Conservation (phyloP, 2,888 invertebrate species). For the Melinopterus prodromus region DNA sequence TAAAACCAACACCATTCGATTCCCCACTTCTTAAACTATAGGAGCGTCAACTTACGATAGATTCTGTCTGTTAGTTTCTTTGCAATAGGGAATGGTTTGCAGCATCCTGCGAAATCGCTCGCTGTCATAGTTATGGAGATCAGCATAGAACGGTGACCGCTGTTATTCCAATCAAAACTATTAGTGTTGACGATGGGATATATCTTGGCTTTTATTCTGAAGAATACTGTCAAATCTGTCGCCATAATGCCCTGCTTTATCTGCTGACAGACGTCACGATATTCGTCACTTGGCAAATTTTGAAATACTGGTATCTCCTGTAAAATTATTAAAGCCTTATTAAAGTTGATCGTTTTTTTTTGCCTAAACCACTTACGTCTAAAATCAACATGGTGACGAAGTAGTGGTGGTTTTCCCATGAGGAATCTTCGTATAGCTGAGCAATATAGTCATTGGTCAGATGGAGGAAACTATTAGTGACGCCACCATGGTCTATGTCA, state of each 20-base stretch:
- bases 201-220: slow-evolving; percentile 64
- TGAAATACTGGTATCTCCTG: slow-evolving; percentile 65
- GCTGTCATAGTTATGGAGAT: slow-evolving; percentile 69
- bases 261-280: slow-evolving; percentile 61
- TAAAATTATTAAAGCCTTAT: slow-evolving; percentile 39
- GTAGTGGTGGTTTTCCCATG: slow-evolving; percentile 69
- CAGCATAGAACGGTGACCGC: slow-evolving; percentile 62
- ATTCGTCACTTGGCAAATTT: slow-evolving; percentile 58
- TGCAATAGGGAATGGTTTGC: slow-evolving; percentile 67
- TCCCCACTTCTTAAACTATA: too few species aligned
- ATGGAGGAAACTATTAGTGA: slow-evolving; percentile 68
- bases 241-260: slow-evolving; percentile 67
- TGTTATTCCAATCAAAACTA: slow-evolving; percentile 63
- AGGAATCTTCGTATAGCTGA: slow-evolving; percentile 66
- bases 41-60: slow-evolving; percentile 61
- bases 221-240: slow-evolving; percentile 68
- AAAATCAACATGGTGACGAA: slow-evolving; percentile 66
- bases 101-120: slow-evolving; percentile 68
- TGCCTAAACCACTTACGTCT: slow-evolving; percentile 57
- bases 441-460: slow-evolving; percentile 65
- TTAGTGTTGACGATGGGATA: slow-evolving; percentile 63
- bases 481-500: slow-evolving; percentile 70
- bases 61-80: slow-evolving; percentile 64
- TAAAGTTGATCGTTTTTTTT: background rate
- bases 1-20: slow-evolving; percentile 48